Conservation (phyloP, 1,140 invertebrate genomes). For the Papilio polytes region DNA sequence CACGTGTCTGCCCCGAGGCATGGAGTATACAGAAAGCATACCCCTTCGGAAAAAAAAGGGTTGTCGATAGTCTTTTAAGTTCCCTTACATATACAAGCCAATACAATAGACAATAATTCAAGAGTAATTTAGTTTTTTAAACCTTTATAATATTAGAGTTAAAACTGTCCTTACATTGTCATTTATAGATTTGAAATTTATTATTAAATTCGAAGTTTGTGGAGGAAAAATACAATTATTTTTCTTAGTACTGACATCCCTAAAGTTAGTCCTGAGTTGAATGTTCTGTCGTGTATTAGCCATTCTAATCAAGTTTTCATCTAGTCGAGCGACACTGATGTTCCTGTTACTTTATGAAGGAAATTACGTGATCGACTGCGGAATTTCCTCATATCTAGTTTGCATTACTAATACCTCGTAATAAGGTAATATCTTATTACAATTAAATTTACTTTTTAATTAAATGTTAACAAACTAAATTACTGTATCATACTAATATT, state of each 20-base stretch:
- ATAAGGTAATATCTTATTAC: neutral
- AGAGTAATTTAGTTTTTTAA: no score
- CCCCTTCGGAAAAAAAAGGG: no score
- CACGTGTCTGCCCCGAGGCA: no score
- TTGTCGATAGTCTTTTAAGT: neutral
- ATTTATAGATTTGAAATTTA: no score
- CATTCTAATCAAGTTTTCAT: conserved; percentile 26
- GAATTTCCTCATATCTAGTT: conserved; percentile 14
- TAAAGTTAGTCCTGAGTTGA: neutral
- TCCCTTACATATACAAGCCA: neutral
- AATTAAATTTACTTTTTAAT: neutral
- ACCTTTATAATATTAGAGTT: no score
- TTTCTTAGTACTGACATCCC: neutral
- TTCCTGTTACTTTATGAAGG: conserved; percentile 12
- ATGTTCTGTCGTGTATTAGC: conserved; percentile 1
- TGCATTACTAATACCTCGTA: neutral
- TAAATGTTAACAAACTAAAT: neutral
- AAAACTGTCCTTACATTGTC: no score
- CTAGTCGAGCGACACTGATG: neutral
- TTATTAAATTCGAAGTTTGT: neutral
- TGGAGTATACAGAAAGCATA: no score
- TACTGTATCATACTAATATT: no score
- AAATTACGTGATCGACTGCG: conserved; percentile 8
- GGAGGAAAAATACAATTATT: neutral
- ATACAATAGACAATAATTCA: neutral